A percentile compares a stretch with the other conserved stretches of the same genome.
Conservation (phyloP, 2,888 invertebrate genomes). For the Sialis fuliginosa region DNA sequence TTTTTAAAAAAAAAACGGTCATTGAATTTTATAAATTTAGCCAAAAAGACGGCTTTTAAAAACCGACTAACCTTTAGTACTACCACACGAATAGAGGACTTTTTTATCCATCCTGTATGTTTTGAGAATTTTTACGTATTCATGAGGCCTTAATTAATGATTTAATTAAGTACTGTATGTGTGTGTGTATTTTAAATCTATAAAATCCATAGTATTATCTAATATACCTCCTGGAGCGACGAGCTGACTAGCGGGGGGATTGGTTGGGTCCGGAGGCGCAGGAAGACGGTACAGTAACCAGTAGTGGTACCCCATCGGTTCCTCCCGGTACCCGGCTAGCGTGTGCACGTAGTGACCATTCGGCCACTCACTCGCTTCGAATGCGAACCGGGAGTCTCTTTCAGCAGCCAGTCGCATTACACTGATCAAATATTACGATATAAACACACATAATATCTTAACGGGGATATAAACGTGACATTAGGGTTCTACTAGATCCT, state of each 20-base stretch:
- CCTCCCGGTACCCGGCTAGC: constrained; percentile 59
- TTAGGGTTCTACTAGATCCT: no score
- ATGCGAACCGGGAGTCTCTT: constrained; percentile 42
- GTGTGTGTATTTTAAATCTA: neutral
- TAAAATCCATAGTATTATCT: neutral
- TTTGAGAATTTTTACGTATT: no score
- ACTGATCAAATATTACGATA: constrained; percentile 2
- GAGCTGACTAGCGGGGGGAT: constrained; percentile 71
- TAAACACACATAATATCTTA: no score
- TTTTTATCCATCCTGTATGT: no score
- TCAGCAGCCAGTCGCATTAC: constrained; percentile 48
- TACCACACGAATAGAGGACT: no score
- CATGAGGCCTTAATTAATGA: neutral
- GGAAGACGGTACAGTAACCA: constrained; percentile 75
- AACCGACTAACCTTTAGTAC: no score
- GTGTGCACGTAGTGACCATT: constrained; percentile 86
- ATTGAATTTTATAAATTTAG: no score
- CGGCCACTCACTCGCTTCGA: constrained; percentile 68
- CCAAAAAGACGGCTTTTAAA: no score
- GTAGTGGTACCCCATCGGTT: constrained; percentile 73
- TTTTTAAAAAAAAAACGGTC: no score
- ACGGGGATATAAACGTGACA: no score
- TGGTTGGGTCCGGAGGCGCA: constrained; percentile 59
- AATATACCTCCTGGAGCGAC: constrained; percentile 72
- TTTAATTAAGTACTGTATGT: neutral